Conservation (phyloP, 2,113 vertebrate genomes). For the Nettapus auritus region DNA sequence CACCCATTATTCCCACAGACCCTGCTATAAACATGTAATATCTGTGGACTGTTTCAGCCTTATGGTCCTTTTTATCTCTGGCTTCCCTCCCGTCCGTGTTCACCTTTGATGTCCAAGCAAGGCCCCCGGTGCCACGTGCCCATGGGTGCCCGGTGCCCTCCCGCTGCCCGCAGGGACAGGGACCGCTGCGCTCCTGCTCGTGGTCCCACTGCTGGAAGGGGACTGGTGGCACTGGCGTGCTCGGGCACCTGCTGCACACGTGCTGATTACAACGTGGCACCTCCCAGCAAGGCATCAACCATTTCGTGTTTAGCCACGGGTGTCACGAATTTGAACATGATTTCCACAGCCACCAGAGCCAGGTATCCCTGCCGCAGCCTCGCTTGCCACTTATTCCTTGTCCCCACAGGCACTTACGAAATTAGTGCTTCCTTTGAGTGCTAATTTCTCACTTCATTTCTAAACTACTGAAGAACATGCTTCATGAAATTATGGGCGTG, state of each 20-base stretch:
- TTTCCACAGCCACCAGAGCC: not conserved
- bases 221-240: not conserved
- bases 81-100: conserved; percentile 13
- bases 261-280: not conserved
- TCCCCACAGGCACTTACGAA: not conserved
- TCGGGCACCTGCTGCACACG: not conserved
- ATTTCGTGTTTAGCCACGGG: not conserved
- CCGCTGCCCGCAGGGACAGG: not conserved
- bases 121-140: too few relatives aligned
- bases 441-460: not conserved
- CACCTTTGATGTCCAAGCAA: conserved; percentile 32
- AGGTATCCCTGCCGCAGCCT: not conserved
- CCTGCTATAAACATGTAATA: conserved; percentile 50
- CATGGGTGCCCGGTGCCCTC: not conserved
- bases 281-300: not conserved
- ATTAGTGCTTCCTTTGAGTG: not conserved
- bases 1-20: conserved; percentile 53
- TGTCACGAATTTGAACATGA: not conserved
- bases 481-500: not conserved
- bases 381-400: not conserved
- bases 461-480: not conserved
- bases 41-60: conserved; percentile 29
- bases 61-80: conserved; percentile 56
- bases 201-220: not conserved
- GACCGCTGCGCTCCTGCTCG: fast-evolving